Evolutionary conservation across 2,797 vertebrate genomes (phyloP).

Genomic region (Bufotes viridis): DNA sequence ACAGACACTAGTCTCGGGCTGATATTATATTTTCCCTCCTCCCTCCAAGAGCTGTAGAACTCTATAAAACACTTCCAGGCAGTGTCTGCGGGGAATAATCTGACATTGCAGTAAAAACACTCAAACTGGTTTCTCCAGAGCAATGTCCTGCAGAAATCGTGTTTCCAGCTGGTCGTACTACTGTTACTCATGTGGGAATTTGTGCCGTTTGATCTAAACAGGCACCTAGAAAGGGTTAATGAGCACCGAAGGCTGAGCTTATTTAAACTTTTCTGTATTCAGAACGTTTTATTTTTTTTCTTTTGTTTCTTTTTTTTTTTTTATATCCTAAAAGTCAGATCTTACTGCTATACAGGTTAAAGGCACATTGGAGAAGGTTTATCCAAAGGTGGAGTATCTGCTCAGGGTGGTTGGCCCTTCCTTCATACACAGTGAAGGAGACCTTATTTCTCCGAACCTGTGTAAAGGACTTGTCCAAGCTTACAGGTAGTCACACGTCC

Average conservation of each 20-base stretch:
- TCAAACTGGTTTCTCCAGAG: slow-evolving; percentile 46
- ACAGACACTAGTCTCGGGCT: slow-evolving; percentile 29
- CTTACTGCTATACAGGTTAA: background rate
- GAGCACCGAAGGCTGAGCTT: background rate
- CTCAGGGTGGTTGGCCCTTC: too few relatives aligned
- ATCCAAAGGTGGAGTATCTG: background rate
- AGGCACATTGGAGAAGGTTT: background rate
- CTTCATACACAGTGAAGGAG: too few relatives aligned
- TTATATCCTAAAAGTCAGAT: background rate
- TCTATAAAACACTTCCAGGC: slow-evolving; percentile 51
- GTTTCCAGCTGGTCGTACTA: slow-evolving; percentile 52
- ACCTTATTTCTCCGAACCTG: background rate
- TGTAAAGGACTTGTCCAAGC: background rate
- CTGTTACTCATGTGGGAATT: slow-evolving; percentile 29
- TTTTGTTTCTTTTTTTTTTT: background rate
- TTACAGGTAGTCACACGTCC: too few relatives aligned
- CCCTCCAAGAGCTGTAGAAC: slow-evolving; percentile 39
- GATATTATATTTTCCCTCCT: slow-evolving; percentile 31
- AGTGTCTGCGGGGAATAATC: slow-evolving; percentile 34
- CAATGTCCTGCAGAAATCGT: slow-evolving; percentile 39
- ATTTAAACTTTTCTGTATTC: background rate
- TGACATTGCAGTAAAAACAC: slow-evolving; percentile 42
- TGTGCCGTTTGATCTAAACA: slow-evolving; percentile 1
- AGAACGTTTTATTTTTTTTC: background rate
- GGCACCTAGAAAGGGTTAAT: slow-evolving; percentile 22